A percentile compares a stretch with the other conserved stretches of the same genome.
These are phyloP conservation scores for Adelognathus sp. DNA, from an alignment of 2,888 invertebrate species.

Conservation along the genomic window DNA sequence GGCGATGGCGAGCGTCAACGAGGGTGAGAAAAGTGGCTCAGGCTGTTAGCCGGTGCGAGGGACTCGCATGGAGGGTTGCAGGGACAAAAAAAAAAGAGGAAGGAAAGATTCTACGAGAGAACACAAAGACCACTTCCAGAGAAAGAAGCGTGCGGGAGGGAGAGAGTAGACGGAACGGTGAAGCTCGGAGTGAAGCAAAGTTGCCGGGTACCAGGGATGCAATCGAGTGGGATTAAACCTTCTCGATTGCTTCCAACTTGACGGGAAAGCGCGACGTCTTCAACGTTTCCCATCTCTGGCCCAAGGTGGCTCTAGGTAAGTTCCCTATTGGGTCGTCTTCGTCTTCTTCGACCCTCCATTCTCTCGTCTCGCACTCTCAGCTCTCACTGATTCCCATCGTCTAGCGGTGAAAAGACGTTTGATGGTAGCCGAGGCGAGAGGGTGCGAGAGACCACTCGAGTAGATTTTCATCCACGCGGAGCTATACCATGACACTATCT, in stretches of 20 bases:
- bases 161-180: slow-evolving; percentile 48
- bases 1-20: not conserved
- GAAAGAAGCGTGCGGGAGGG: slow-evolving; percentile 40
- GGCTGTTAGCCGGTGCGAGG: slow-evolving; percentile 36
- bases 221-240: slow-evolving; percentile 80
- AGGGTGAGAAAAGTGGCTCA: slow-evolving; percentile 68
- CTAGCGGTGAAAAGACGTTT: slow-evolving; percentile 67
- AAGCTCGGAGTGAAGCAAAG: slow-evolving; percentile 53
- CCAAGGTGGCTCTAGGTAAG: slow-evolving; percentile 1
- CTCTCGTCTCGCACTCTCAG: slow-evolving; percentile 48
- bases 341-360: slow-evolving; percentile 38
- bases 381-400: slow-evolving; percentile 46
- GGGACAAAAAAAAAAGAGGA: not conserved
- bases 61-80: slow-evolving; percentile 35
- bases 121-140: slow-evolving; percentile 32
- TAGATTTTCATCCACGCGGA: slow-evolving; percentile 45
- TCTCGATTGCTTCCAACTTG: slow-evolving; percentile 80
- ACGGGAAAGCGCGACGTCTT: slow-evolving; percentile 71
- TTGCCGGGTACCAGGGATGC: slow-evolving; percentile 75
- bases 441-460: slow-evolving; percentile 53
- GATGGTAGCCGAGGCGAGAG: slow-evolving; percentile 46
- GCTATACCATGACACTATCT: slow-evolving; percentile 37
- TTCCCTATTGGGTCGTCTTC: slow-evolving; percentile 6
- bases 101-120: slow-evolving; percentile 33
- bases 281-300: slow-evolving; percentile 17